Evolutionary conservation across 2,888 invertebrate species (phyloP), one percentile per base, ranked within the genome.

Genomic region (Troides aeacus): DNA sequence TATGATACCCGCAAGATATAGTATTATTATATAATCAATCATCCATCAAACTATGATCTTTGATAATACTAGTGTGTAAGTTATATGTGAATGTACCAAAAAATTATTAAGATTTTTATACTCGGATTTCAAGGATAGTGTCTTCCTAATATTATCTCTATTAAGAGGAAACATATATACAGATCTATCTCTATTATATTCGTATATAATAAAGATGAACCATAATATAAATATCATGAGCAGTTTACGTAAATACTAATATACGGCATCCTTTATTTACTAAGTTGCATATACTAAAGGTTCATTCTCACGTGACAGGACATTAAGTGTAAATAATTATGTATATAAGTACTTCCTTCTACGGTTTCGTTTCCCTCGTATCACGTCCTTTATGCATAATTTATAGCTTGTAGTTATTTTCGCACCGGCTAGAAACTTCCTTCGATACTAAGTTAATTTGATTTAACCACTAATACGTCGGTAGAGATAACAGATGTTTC

Each of bases 351-450:
- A 66, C 66, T 70, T 70, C 65, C 69, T 62, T 24, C 2, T 62
- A 39, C 23, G 39, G 58, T 59, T 66, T 66, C 36, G 62, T 58
- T 70, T 70, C 69, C 69, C 62, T 18, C 36, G 10, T 23, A 57
- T 62, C 69, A 50, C 58, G 66, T 70, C 62, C 69, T 66, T 50
- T 21, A 62, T 70, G 36, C n/a, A 62, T 58, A 60, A 59, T 63
- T 59, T 30, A 64, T 63, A 12, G 73, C 61, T 12, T 60, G 65
- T 53, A 62, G 72, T 21, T 65, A 50, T 71, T 70, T 71, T 65
- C 21, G 46, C 21, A 57, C 50, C 5, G 46, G 36, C 18, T 65
- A 58, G 50, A n/a, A 69, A 65, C 65, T 62, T 69, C 69, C 60
- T 12, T 12, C 46, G 46, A n/a, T 53, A 12, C 53, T 64, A 39